Percentiles rank a stretch among this genome's conserved stretches.
phyloP scores from a whole-genome alignment of 2,797 vertebrate species.

The Helostoma temminkii region DNA sequence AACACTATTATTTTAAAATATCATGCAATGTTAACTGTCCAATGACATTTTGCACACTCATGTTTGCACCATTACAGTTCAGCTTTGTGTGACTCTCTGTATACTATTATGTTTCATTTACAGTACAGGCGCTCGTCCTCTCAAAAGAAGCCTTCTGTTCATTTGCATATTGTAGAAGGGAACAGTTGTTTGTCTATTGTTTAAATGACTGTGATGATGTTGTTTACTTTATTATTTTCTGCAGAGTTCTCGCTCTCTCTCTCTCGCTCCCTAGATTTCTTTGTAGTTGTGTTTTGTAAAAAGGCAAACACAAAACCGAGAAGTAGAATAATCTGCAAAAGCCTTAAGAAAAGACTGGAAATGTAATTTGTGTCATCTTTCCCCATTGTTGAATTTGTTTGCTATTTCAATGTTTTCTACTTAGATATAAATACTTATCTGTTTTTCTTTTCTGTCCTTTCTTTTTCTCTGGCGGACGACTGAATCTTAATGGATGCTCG shows the following conservation, averaged over 20 bases:
- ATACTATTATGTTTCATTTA: slow-evolving; percentile 13
- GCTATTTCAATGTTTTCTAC: too few species aligned
- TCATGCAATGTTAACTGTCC: slow-evolving; percentile 32
- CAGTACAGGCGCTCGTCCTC: slow-evolving; percentile 14
- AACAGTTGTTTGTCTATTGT: slow-evolving; percentile 41
- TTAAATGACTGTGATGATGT: slow-evolving; percentile 45
- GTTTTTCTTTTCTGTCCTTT: slow-evolving; percentile 21
- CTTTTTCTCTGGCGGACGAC: slow-evolving; percentile 8
- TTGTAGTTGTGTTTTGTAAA: slow-evolving; percentile 13
- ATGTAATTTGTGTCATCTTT: too few species aligned
- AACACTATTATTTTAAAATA: not conserved
- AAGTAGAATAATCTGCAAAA: slow-evolving; percentile 13
- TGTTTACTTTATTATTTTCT: slow-evolving; percentile 33
- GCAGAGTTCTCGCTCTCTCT: slow-evolving; percentile 20
- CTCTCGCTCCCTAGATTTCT: slow-evolving; percentile 21
- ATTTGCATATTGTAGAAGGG: slow-evolving; percentile 22
- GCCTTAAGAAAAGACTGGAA: too few species aligned
- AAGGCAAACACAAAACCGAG: not conserved
- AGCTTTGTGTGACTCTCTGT: slow-evolving; percentile 33
- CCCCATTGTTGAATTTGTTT: too few species aligned
- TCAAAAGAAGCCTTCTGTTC: slow-evolving; percentile 36
- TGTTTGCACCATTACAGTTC: slow-evolving; percentile 45
- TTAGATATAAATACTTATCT: not conserved
- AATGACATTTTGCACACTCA: slow-evolving; percentile 24
- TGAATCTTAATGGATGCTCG: slow-evolving; percentile 51